Conservation (phyloP, 2,113 vertebrate genomes). For the Rhodinocichla rosea region DNA sequence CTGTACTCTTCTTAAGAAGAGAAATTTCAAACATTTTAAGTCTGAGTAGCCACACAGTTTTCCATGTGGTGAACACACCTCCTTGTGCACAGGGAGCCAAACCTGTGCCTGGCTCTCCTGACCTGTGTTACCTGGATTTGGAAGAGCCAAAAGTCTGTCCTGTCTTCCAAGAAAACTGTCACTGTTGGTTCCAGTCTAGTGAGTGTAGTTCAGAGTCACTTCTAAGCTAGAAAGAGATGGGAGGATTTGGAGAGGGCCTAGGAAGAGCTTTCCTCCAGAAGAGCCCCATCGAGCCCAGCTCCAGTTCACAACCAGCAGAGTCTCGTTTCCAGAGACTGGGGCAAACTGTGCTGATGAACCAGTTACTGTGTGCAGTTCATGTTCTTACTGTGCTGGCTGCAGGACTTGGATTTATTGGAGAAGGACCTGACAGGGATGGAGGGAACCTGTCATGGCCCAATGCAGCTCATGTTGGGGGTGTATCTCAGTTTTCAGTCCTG, state of each 20-base stretch:
- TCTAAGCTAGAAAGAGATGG: not conserved
- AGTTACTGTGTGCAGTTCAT: not conserved
- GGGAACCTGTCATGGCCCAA: not conserved
- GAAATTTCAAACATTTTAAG: not conserved
- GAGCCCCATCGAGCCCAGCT: not conserved
- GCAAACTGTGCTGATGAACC: not conserved
- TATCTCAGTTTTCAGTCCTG: not conserved
- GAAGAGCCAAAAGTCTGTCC: not conserved
- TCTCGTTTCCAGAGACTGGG: fast-evolving
- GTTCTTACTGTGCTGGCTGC: not conserved
- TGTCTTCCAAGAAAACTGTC: not conserved
- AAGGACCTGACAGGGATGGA: not conserved
- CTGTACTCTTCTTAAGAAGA: not conserved
- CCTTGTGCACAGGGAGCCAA: not conserved
- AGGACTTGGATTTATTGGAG: not conserved
- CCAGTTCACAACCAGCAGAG: fast-evolving
- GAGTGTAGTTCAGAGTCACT: not conserved
- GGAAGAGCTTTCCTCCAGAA: not conserved
- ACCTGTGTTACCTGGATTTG: not conserved
- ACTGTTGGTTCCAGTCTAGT: not conserved
- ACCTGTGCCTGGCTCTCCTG: not conserved
- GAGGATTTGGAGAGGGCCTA: not conserved
- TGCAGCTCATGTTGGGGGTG: fast-evolving
- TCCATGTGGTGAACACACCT: not conserved
- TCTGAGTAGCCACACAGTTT: not conserved